Conservation (phyloP, 1,140 invertebrate species). For the Orussus abietinus region DNA sequence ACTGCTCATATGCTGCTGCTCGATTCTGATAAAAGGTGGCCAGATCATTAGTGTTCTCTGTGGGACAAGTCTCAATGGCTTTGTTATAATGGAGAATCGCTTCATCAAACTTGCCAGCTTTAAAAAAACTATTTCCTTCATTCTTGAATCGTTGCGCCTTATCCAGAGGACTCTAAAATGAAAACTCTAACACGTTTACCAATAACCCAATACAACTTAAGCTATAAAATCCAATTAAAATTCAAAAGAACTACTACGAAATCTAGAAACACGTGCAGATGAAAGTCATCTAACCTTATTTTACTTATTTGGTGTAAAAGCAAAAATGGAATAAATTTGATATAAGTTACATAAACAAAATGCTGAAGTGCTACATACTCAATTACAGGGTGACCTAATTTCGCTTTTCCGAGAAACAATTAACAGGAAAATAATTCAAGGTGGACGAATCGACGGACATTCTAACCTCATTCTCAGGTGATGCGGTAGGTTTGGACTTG, state of each 20-base stretch:
- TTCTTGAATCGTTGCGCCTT: slow-evolving; percentile 75
- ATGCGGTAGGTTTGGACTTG: slow-evolving; percentile 15
- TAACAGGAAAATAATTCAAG: slow-evolving; percentile 1
- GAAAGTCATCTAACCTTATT: background rate
- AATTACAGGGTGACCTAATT: too few species aligned
- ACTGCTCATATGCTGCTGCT: slow-evolving; percentile 90
- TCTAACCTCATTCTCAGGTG: slow-evolving; percentile 46
- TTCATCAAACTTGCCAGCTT: slow-evolving; percentile 79
- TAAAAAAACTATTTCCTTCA: slow-evolving; percentile 85
- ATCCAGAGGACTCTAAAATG: slow-evolving; percentile 60
- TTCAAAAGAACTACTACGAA: slow-evolving; percentile 1
- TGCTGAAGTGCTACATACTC: too few species aligned
- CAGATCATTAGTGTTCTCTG: slow-evolving; percentile 67
- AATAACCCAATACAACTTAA: too few species aligned
- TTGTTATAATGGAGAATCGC: slow-evolving; percentile 84
- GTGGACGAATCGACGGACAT: background rate
- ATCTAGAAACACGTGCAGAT: background rate
- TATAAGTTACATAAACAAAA: too few species aligned
- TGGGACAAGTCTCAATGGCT: slow-evolving; percentile 82
- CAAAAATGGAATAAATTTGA: too few species aligned
- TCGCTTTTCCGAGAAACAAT: background rate
- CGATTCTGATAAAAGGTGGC: slow-evolving; percentile 94
- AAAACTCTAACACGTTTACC: slow-evolving; percentile 7
- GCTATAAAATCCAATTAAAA: background rate
- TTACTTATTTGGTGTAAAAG: too few species aligned